Evolutionary conservation across 1,140 invertebrate genomes (phyloP), one percentile per base, ranked within the genome.

Genomic region (Megalopta genalis): DNA sequence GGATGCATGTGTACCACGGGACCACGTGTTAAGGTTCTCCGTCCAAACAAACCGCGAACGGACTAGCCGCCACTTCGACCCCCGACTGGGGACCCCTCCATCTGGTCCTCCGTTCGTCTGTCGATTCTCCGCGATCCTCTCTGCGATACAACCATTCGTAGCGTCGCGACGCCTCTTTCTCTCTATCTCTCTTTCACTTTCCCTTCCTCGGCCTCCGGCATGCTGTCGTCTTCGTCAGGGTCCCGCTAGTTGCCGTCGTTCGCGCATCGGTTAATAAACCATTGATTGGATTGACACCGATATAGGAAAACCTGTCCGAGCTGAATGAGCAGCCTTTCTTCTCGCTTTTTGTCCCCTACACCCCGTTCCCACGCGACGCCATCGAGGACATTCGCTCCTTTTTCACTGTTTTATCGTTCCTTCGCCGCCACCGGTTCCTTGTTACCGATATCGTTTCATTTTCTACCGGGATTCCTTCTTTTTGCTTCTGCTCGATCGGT

Each of bases 271-370:
- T 91, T 91, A 91, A 91, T 91, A 91, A 91, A 91, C 86, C 89
- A 90, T 91, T 91, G 90, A 91, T 91, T 91, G 89, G 90, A 91
- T 91, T 91, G 89, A 90, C 90, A 91, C 89, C 85, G 88, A 90
- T 91, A 90, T 86, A 84, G 83, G 83, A 71, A 85, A 85, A 82
- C 80, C 80, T 85, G 74, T 83, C 81, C 67, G 60, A 71, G 71
- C 52, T 85, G 84, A 85, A 85, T 77, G 84, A 82, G 60, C 80
- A 73, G 67, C 74, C 72, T 67, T 81, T 81, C 79, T 78, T 67
- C 76, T 84, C 73, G 21, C 8, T 57, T 77, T 66, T 39, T 25
- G 65, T 60, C 62, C 2, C 12, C 3, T 32, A 4, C 32, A 4
- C 2, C 32, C 39, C 62, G 67, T 52, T 14, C 25, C n/a, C 7